Base-by-base conservation (phyloP, 2,888 invertebrate species). In the Agrotis segetum region DNA sequence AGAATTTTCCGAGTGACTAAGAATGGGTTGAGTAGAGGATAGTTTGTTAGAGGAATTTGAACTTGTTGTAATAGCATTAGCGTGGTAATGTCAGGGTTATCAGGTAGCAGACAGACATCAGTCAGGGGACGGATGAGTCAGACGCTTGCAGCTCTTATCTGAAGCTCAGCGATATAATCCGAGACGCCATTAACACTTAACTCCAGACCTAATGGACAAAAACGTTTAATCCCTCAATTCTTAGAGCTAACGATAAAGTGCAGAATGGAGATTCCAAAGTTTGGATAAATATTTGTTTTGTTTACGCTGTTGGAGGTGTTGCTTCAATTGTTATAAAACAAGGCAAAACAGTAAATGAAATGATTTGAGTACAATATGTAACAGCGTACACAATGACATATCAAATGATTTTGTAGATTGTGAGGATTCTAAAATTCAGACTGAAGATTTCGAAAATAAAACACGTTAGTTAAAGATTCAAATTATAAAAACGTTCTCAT, bases 101-200 rank as follows among this genome's bases (percentile, higher is more conserved):
- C 93, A 92, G 92, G 92, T 92, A 92, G 92, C 89, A 89, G 91
- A 87, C 91, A 91, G 89, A 86, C 92, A 92, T 93, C 93, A 91
- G 91, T 91, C 93, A 92, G 86, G 89, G 87, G 87, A 86, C 83
- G 86, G 80, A 83, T 94, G 94, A 94, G 90, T 93, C 93, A 92
- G 87, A 85, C 88, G 87, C 89, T 90, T 86, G 88, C 87, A 79
- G 81, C 82, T 79, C 87, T 94, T 95, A 94, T 94, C 94, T 88
- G 59, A 75, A 79, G 84, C 81, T 83, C 86, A 86, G 90, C 88
- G 90, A 88, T 90, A 93, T 96, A 95, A 95, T 95, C 95, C 95
- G 90, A 91, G 88, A 90, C 90, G 82, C 94, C 95, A 94, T 95
- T 95, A 95, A 95, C 95, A 95, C 94, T 94, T 92, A 92, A 92